Percentiles rank a stretch among this genome's conserved stretches.
Conservation (phyloP, 2,113 vertebrate genomes). For the Eurystomus gularis region DNA sequence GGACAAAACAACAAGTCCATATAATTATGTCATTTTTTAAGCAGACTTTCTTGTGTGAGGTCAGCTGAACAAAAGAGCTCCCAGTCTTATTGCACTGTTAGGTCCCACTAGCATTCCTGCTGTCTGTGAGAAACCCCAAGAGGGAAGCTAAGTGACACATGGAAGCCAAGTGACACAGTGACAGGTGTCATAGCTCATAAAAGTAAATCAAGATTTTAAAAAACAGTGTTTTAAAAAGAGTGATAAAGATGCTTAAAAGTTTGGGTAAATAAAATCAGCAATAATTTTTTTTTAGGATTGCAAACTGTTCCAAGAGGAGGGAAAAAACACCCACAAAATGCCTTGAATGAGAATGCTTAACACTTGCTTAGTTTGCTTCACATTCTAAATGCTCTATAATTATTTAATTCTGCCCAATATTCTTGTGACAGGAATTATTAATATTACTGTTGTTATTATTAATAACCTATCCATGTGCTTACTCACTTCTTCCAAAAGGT, state of each 20-base stretch:
- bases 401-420: background rate
- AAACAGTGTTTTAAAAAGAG: background rate
- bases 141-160: background rate
- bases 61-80: background rate
- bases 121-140: background rate
- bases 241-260: background rate
- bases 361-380: background rate
- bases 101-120: fast-evolving
- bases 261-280: background rate
- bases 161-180: background rate
- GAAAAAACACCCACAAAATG: background rate
- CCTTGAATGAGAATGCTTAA: background rate
- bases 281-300: background rate
- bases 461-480: background rate
- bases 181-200: background rate
- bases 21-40: background rate
- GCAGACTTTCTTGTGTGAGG: background rate
- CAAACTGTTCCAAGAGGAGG: background rate
- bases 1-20: background rate
- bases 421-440: background rate
- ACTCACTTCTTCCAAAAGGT: background rate
- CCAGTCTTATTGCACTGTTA: background rate
- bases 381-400: background rate
- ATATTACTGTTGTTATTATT: background rate
- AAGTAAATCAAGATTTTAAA: background rate